Percentiles rank a stretch among this genome's conserved stretches.
phyloP scores from a whole-genome alignment of 2,113 vertebrate species.

The Sminthopsis crassicaudata region DNA sequence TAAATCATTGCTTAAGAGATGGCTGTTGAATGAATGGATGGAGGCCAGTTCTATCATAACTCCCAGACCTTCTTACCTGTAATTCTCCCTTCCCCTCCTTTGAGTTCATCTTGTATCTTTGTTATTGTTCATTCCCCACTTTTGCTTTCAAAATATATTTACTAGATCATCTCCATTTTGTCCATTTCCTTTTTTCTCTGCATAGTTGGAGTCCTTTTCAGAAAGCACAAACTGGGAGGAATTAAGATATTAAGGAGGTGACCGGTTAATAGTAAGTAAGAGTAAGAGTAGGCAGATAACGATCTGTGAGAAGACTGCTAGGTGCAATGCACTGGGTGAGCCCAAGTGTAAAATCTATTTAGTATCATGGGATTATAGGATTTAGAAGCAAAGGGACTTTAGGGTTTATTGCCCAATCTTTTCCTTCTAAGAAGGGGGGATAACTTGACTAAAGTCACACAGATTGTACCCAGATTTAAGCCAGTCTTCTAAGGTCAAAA shows the following conservation, averaged over 20 bases:
- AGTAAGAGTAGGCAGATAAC: neutral
- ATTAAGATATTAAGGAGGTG: neutral
- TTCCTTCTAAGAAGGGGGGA: neutral
- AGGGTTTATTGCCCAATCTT: neutral
- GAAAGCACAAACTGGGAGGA: neutral
- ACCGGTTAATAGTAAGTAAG: neutral
- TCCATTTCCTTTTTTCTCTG: neutral
- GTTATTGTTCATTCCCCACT: neutral
- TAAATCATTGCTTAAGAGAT: neutral
- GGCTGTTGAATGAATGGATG: neutral
- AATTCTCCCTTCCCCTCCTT: neutral
- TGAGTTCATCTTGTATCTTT: neutral
- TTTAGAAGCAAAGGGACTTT: neutral
- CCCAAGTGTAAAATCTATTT: neutral
- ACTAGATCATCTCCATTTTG: neutral
- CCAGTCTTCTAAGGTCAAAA: neutral
- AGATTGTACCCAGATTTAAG: neutral
- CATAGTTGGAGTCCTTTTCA: neutral
- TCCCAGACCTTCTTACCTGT: neutral
- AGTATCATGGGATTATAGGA: neutral
- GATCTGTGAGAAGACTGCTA: neutral
- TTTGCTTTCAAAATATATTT: neutral
- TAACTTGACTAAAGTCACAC: neutral
- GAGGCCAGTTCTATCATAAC: neutral
- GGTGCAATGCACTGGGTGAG: neutral